Conservation (phyloP, 2,113 vertebrate genomes). For the Stegastes partitus region DNA sequence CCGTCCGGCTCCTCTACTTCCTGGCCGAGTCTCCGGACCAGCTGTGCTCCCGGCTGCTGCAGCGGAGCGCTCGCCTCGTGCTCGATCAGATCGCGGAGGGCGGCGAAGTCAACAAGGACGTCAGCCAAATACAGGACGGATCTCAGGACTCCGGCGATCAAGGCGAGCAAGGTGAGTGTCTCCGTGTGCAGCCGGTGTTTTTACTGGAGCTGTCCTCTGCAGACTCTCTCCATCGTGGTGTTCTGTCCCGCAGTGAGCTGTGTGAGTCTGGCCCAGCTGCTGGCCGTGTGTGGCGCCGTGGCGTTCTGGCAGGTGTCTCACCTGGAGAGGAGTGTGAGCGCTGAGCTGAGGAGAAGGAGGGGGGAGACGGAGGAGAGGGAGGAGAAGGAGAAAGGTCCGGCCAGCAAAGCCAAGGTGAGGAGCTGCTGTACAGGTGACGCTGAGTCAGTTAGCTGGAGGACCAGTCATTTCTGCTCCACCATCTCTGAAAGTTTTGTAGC, state of each 20-base stretch:
- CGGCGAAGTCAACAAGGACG: conserved; percentile 64
- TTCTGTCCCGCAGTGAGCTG: conserved; percentile 83
- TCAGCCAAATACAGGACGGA: conserved; percentile 55
- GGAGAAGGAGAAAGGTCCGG: conserved; percentile 80
- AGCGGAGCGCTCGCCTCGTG: conserved; percentile 83
- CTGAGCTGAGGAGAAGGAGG: conserved; percentile 91
- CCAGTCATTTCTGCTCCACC: no score
- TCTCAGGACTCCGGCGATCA: conserved; percentile 76
- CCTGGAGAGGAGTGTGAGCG: conserved; percentile 91
- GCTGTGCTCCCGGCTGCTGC: conserved; percentile 90
- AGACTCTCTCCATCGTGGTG: not conserved
- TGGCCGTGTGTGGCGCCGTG: conserved; percentile 93
- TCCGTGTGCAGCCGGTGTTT: conserved; percentile 1
- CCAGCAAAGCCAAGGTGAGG: conserved; percentile 82
- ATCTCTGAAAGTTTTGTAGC: no score
- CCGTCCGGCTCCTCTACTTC: conserved; percentile 90
- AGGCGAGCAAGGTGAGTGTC: conserved; percentile 74
- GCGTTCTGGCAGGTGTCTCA: conserved; percentile 93
- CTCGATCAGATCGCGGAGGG: conserved; percentile 70
- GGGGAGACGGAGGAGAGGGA: conserved; percentile 87
- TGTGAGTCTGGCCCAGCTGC: conserved; percentile 88
- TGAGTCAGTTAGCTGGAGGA: no score
- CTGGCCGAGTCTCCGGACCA: conserved; percentile 93
- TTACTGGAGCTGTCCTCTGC: no score
- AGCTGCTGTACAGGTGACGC: not conserved